Evolutionary conservation across 2,888 invertebrate species (phyloP).

Genomic region (Odontomyia ornata): DNA sequence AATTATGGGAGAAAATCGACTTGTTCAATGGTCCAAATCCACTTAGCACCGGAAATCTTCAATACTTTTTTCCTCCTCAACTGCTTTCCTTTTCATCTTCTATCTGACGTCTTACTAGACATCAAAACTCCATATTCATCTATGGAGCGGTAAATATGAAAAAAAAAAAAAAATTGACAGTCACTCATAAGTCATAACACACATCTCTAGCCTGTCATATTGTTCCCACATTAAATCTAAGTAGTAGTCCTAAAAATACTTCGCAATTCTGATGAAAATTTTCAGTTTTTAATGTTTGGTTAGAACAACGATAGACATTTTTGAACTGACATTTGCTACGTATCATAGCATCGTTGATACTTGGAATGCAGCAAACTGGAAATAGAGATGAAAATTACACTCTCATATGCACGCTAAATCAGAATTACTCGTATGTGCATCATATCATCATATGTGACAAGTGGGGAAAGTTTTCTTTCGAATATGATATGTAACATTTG

Average conservation of each 20-base stretch:
- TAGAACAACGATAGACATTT: neutral
- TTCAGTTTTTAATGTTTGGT: neutral
- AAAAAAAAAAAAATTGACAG: conserved; percentile 11
- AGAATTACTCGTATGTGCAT: neutral
- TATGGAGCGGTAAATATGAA: neutral
- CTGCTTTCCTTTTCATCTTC: neutral
- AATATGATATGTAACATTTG: too few relatives aligned
- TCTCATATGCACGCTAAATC: neutral
- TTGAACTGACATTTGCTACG: conserved; percentile 13
- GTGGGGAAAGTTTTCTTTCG: neutral
- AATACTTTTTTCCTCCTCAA: too few relatives aligned
- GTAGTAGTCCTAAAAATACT: conserved; percentile 12
- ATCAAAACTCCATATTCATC: neutral
- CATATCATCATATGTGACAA: neutral
- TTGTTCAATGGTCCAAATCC: too few relatives aligned
- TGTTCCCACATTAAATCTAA: conserved; percentile 6
- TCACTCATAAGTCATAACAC: conserved; percentile 12
- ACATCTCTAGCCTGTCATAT: neutral
- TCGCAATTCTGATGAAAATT: neutral
- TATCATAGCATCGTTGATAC: conserved; percentile 14
- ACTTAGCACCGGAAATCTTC: too few relatives aligned
- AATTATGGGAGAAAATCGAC: too few relatives aligned
- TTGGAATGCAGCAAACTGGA: conserved; percentile 4
- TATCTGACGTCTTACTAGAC: neutral
- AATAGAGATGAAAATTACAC: neutral